Evolutionary conservation across 2,113 vertebrate species (phyloP), one percentile per base, ranked within the genome.

Genomic region (Hypomesus transpacificus): DNA sequence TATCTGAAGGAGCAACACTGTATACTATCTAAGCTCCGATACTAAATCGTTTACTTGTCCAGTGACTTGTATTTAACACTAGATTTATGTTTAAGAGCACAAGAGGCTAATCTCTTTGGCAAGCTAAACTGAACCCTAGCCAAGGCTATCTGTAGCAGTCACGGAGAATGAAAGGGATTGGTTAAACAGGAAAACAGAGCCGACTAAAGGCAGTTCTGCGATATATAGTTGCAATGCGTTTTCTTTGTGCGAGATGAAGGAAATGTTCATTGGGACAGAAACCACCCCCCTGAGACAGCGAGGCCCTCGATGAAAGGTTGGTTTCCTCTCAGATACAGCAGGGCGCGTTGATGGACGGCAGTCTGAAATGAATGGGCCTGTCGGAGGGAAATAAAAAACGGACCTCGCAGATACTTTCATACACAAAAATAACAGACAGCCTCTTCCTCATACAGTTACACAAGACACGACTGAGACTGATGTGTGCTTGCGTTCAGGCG

Each of bases 81-180:
- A 84, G 84, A 87, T 89, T 90, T 87, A 89, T 89, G 85, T 78
- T 75, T 70, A 85, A 86, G 79, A 83, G 81, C 83, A 85, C 82
- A 84, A 82, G 81, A 66, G 83, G 86, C 82, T 85, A 85, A 86
- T 86, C 80, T 79, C 75, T 79, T 84, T 85, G 85, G 81, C 84
- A 85, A 84, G 85, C 75, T 71, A 75, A 57, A 70, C 75, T 89
- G 81, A 82, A 84, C 78, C 76, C 20, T 65, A 64, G 84, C 85
- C 88, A 88, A 85, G 75, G 60, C 77, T 72, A 79, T 85, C 79
- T 75, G 71, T 73, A 82, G 80, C 69, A 82, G 81, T 80, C 83
- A 73, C 71, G 79, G 72, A 73, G 73, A 73, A 81, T 77, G 71
- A 73, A 79, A 77, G 68, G 34, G 74, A 50, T 4, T 2, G 66